phyloP scores from a whole-genome alignment of 2,888 invertebrate genomes.

The Aspidiotus destructor region DNA sequence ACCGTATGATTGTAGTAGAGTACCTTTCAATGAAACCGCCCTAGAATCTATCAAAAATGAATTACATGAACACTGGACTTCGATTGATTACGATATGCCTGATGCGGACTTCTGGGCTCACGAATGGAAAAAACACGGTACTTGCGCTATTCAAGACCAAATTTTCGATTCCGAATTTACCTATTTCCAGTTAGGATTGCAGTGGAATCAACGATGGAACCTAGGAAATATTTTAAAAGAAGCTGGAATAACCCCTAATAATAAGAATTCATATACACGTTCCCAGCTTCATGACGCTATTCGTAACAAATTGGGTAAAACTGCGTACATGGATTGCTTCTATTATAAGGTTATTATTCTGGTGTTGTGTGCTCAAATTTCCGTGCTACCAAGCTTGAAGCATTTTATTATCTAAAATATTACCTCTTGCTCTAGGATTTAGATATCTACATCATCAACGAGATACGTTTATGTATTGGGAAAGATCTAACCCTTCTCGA shows the following conservation, averaged over 20 bases:
- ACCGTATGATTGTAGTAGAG: slow-evolving; percentile 35
- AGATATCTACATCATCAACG: neutral
- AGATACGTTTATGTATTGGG: neutral
- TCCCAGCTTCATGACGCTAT: neutral
- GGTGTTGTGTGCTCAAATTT: neutral
- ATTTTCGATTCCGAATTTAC: slow-evolving; percentile 53
- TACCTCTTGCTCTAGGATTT: neutral
- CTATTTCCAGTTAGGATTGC: slow-evolving; percentile 58
- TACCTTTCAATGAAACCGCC: slow-evolving; percentile 54
- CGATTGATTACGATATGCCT: slow-evolving; percentile 53
- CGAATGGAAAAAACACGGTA: slow-evolving; percentile 76
- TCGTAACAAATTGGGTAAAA: neutral
- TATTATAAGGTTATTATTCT: neutral
- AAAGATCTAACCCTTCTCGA: neutral
- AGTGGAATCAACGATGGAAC: slow-evolving; percentile 52
- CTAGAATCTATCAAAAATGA: slow-evolving; percentile 50
- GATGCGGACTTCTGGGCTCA: slow-evolving; percentile 60
- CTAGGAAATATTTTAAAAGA: slow-evolving; percentile 50
- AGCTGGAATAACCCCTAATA: neutral
- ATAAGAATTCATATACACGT: neutral
- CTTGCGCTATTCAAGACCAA: slow-evolving; percentile 56
- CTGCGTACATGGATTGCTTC: neutral
- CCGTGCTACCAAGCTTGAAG: neutral
- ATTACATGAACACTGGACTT: slow-evolving; percentile 58
- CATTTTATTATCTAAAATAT: neutral